phyloP scores from a whole-genome alignment of 23 tunicate species.

The Halocynthia aurantium region DNA sequence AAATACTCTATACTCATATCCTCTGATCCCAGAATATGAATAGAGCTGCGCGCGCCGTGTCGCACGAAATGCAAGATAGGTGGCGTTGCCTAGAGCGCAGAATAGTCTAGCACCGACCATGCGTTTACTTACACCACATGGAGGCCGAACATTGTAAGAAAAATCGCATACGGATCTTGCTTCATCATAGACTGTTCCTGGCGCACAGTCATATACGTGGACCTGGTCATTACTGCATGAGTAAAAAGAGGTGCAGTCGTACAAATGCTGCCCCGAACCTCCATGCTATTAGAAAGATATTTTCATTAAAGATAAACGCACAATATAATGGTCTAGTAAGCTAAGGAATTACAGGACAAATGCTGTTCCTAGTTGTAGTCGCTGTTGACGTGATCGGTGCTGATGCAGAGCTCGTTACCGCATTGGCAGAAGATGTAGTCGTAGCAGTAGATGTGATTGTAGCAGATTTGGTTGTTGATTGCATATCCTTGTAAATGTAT shows the following conservation, averaged over 20 bases:
- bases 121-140: slow-evolving; percentile 40
- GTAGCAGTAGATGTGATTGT: slow-evolving; percentile 2
- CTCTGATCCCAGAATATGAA: not conserved
- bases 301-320: not conserved
- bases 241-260: slow-evolving; percentile 39
- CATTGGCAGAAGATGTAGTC: not conserved
- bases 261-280: slow-evolving; percentile 22
- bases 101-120: not conserved
- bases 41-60: not conserved
- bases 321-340: too few species aligned
- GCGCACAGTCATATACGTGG: slow-evolving; percentile 36
- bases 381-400: not conserved
- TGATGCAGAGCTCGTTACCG: not conserved
- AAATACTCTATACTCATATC: not conserved
- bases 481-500: not conserved
- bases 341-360: not conserved
- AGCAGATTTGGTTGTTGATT: not conserved
- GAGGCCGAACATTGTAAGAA: slow-evolving; percentile 44
- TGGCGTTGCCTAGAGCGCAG: not conserved
- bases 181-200: slow-evolving; percentile 44
- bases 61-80: not conserved
- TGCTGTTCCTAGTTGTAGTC: not conserved
- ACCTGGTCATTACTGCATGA: slow-evolving; percentile 8
- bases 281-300: not conserved
- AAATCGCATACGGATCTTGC: slow-evolving; percentile 37